Conservation (phyloP, 1,140 invertebrate species). For the Theocolax elegans region DNA sequence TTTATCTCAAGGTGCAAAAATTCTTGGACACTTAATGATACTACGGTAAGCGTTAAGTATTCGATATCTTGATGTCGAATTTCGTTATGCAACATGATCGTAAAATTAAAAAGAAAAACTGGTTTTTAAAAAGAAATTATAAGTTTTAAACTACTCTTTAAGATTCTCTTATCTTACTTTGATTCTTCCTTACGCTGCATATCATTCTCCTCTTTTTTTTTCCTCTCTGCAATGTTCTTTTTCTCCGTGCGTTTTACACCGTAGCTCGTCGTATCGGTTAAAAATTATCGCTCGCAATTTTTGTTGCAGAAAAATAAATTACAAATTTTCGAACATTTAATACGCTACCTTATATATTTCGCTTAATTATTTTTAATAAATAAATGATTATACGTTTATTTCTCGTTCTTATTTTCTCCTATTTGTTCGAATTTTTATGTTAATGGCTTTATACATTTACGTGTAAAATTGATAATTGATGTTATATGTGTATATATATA, state of each 20-base stretch:
- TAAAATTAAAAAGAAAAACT: background rate
- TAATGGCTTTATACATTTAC: too few species aligned
- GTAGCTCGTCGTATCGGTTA: too few species aligned
- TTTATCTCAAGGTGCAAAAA: background rate
- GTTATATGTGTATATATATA: too few species aligned
- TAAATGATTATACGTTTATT: background rate
- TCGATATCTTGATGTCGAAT: background rate
- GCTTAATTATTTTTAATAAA: too few species aligned
- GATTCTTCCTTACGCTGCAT: constrained; percentile 3
- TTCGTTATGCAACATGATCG: background rate
- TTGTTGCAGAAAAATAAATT: background rate
- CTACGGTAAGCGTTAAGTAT: background rate
- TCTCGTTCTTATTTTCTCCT: too few species aligned
- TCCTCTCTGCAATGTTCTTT: too few species aligned
- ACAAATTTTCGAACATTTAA: background rate
- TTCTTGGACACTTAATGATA: background rate
- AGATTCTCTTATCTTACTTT: background rate
- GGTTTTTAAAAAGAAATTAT: background rate
- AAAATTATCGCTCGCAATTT: too few species aligned
- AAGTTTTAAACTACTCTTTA: constrained; percentile 20
- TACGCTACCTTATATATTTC: background rate
- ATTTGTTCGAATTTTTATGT: too few species aligned
- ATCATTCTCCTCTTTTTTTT: too few species aligned
- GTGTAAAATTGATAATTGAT: too few species aligned
- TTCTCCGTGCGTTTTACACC: background rate